Base-by-base conservation (phyloP, 1,140 invertebrate genomes). In the Drosophila kikkawai region DNA sequence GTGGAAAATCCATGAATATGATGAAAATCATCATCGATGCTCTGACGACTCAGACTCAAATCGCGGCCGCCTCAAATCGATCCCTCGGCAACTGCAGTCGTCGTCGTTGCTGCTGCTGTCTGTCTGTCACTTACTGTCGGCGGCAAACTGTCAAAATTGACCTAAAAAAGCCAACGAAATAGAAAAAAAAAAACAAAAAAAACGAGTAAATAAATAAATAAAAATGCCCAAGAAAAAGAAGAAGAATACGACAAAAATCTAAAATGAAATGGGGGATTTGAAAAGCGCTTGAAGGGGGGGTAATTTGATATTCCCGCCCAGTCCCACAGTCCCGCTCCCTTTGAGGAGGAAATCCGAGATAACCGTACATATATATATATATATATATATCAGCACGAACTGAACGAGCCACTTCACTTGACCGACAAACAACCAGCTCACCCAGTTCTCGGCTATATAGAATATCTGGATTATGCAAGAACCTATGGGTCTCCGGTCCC, bases 111-210 rank as follows among this genome's bases (percentile, higher is more conserved):
- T 56, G 45, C 44, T 29, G 53, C 39, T 55, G 79, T 42, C 63
- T 19, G 67, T 64, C 84, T 86, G 82, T 85, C 82, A 83, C 76
- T 88, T 81, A 74, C 73, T 86, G 83, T 86, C 71, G 83, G 83
- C 75, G 75, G 81, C 76, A 53, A 83, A 86, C 83, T 88, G 85
- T 88, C 85, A 88, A 85, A 88, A 85, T 85, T 88, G 85, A 88
- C 85, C 85, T 67, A 88, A 90, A 88, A 86, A 88, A 63, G 45
- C 48, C 22, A 63, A 37, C 36, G 19, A 41, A 57, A 57, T 22
- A 22, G 1, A 22, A 22, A 22, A 22, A 22, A 22, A 22, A 22
- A 22, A 22, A 22, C 1, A 22, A 8, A 11, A 48, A 26, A 56
- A 75, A 37, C 53, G 53, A 56, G 53, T 56, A 56, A 64, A 50